Percentiles rank a stretch among this genome's conserved stretches.
phyloP scores from a whole-genome alignment of 2,113 vertebrate species.

The Pseudois nayaur region DNA sequence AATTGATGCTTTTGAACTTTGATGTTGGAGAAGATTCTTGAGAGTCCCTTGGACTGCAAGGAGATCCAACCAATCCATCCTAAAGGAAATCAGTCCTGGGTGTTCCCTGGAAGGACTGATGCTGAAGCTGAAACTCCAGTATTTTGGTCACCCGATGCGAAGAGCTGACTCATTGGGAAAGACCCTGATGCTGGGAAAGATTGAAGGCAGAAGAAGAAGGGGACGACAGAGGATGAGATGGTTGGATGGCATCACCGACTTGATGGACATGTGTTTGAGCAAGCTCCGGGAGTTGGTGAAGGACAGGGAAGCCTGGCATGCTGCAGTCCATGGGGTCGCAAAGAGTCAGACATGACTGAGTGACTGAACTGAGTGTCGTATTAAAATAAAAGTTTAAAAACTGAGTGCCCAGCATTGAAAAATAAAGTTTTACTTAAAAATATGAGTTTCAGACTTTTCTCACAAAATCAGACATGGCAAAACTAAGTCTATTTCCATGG shows the following conservation, averaged over 20 bases:
- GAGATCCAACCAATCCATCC: background rate
- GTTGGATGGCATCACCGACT: background rate
- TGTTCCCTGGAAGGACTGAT: background rate
- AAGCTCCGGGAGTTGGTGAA: accelerated
- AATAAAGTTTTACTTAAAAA: background rate
- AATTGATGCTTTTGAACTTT: background rate
- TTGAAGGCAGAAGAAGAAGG: background rate
- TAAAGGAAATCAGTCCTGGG: background rate
- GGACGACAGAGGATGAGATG: background rate
- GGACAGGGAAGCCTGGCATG: background rate
- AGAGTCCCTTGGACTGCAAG: background rate
- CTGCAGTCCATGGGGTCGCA: background rate
- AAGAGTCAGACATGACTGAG: background rate
- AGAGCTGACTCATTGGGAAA: background rate
- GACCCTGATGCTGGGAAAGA: background rate
- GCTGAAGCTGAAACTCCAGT: background rate
- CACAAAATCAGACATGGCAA: background rate
- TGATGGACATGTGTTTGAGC: background rate
- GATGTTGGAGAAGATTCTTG: background rate
- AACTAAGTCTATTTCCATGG: background rate
- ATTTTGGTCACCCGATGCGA: accelerated
- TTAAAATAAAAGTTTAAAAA: background rate
- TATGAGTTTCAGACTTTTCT: background rate
- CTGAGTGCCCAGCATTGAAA: background rate
- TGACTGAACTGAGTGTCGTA: background rate